phyloP scores from a whole-genome alignment of 35 echinoderm and acorn worm genomes.

The Antedon bifida region DNA sequence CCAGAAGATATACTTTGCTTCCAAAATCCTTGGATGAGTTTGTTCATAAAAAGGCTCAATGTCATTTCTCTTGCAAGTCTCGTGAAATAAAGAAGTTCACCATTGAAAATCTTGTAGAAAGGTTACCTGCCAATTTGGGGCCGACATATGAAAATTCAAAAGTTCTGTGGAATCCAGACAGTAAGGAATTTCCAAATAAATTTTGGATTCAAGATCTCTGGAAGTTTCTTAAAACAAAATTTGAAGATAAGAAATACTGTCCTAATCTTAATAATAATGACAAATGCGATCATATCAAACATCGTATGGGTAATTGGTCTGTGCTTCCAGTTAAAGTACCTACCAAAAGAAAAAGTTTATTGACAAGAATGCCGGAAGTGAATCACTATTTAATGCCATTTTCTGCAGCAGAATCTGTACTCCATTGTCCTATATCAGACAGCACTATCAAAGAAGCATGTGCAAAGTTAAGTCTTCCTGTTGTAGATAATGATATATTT shows the following conservation, averaged over 20 bases:
- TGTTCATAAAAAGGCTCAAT: slow-evolving; percentile 9
- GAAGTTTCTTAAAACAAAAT: slow-evolving; percentile 13
- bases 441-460: neutral
- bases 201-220: neutral
- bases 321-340: neutral
- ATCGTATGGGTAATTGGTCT: neutral
- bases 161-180: neutral
- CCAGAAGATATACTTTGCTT: slow-evolving; percentile 3
- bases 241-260: slow-evolving; percentile 2
- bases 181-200: neutral
- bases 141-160: neutral
- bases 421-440: neutral
- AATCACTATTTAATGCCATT: neutral
- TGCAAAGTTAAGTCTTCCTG: neutral
- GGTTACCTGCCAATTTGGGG: neutral
- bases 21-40: slow-evolving; percentile 18
- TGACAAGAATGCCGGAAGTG: neutral
- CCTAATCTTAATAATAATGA: neutral
- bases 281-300: neutral
- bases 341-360: too few relatives aligned
- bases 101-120: neutral
- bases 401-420: neutral
- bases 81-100: slow-evolving; percentile 4
- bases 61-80: neutral
- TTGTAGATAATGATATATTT: neutral